phyloP scores from a whole-genome alignment of 2,113 vertebrate genomes.

The Caracal caracal region DNA sequence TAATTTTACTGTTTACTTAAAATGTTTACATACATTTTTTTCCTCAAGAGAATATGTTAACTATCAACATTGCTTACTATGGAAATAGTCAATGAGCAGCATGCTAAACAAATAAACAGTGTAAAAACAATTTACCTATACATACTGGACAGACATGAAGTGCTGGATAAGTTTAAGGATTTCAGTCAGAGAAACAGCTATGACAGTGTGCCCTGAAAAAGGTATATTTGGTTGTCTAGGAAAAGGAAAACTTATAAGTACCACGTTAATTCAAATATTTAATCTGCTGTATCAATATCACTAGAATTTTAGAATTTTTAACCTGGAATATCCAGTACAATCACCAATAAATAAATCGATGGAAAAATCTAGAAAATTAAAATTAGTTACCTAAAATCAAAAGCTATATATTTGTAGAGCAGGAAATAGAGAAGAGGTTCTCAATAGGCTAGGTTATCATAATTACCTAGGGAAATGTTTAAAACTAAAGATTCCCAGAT shows the following conservation, averaged over 20 bases:
- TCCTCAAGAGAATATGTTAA: neutral
- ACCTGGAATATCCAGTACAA: neutral
- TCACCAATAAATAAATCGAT: neutral
- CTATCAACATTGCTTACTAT: neutral
- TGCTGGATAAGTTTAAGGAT: neutral
- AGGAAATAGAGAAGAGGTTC: neutral
- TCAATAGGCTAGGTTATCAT: neutral
- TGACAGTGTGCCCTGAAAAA: neutral
- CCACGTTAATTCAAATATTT: neutral
- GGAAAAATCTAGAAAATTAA: neutral
- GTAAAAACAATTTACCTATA: neutral
- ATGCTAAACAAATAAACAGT: neutral
- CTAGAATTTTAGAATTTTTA: neutral
- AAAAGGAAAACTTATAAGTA: neutral
- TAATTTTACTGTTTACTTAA: neutral
- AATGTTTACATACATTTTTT: neutral
- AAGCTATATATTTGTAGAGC: neutral
- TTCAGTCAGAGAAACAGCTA: neutral
- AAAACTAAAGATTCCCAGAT: neutral
- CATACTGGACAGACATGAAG: neutral
- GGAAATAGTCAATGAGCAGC: neutral
- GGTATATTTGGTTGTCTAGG: neutral
- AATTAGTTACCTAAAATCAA: neutral
- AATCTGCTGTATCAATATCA: neutral
- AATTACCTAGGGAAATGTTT: neutral